Percentiles rank a stretch among this genome's conserved stretches.
Conservation (phyloP, 2,113 vertebrate genomes). For the Bombycilla garrulus region DNA sequence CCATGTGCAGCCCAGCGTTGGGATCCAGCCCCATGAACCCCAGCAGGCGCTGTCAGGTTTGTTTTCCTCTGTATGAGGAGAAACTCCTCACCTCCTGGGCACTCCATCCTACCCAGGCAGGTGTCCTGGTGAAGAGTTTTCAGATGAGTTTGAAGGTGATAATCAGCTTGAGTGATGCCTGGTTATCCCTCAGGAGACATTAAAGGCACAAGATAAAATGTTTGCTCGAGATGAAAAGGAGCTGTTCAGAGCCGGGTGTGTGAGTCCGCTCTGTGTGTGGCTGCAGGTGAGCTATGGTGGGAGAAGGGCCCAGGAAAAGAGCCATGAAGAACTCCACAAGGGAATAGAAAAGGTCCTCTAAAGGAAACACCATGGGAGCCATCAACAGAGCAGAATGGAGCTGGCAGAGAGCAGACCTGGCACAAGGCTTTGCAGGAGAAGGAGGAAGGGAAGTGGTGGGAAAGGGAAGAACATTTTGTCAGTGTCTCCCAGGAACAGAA, state of each 20-base stretch:
- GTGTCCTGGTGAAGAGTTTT: neutral
- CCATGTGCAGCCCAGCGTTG: neutral
- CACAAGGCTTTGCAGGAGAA: neutral
- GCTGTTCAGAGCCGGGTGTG: neutral
- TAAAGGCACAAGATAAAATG: neutral
- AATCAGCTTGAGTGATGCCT: neutral
- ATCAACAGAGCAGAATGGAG: neutral
- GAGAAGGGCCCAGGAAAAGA: neutral
- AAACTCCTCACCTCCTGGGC: neutral
- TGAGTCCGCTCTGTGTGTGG: neutral
- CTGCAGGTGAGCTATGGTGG: neutral
- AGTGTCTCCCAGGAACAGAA: neutral
- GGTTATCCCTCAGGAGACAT: neutral
- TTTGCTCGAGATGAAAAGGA: neutral
- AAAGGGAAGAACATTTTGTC: neutral
- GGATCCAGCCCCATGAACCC: neutral
- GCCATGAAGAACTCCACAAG: neutral
- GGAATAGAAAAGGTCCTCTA: neutral
- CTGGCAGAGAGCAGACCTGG: neutral
- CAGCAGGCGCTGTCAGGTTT: neutral
- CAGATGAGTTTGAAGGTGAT: neutral
- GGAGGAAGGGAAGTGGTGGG: neutral
- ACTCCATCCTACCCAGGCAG: neutral
- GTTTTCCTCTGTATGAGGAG: neutral
- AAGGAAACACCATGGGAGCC: neutral